Evolutionary conservation across 2,888 invertebrate species (phyloP).

Genomic region (Pyrocoelia pectoralis): DNA sequence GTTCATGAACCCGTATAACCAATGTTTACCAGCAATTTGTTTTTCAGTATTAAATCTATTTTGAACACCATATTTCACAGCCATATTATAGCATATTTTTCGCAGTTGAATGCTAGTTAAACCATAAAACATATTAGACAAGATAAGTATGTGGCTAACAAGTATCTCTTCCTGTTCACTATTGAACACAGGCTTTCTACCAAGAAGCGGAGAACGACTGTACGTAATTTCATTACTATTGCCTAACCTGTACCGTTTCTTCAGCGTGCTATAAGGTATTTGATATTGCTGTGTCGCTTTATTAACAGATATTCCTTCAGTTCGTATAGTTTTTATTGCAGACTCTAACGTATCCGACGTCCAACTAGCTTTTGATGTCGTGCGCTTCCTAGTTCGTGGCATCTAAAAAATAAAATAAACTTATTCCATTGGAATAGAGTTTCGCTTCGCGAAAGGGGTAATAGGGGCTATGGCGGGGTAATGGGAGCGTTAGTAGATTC

Average conservation of each 20-base stretch:
- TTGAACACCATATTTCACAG: slow-evolving; percentile 5
- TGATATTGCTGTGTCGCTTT: slow-evolving; percentile 1
- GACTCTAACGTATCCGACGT: slow-evolving; percentile 5
- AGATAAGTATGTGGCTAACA: not conserved
- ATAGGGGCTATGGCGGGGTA: slow-evolving; percentile 7
- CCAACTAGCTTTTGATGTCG: slow-evolving; percentile 5
- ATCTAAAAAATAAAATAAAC: slow-evolving; percentile 8
- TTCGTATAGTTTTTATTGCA: slow-evolving; percentile 8
- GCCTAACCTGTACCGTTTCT: slow-evolving; percentile 6
- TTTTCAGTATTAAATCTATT: slow-evolving; percentile 11
- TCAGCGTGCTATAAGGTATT: slow-evolving; percentile 12
- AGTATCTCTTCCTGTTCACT: slow-evolving; percentile 10
- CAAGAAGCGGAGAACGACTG: slow-evolving; percentile 8
- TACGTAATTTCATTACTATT: not conserved
- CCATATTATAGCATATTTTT: slow-evolving; percentile 12
- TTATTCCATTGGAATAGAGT: not conserved
- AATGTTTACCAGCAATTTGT: slow-evolving; percentile 4
- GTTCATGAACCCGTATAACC: not conserved
- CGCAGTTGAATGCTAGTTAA: slow-evolving; percentile 4
- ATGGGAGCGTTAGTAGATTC: too few relatives aligned
- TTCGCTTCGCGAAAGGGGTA: slow-evolving; percentile 8
- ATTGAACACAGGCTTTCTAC: slow-evolving; percentile 9
- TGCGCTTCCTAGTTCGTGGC: slow-evolving; percentile 2
- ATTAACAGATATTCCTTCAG: not conserved
- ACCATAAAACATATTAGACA: slow-evolving; percentile 11